phyloP scores from a whole-genome alignment of 53 echinoderm and acorn worm species.

The Mesocentrotus franciscanus region DNA sequence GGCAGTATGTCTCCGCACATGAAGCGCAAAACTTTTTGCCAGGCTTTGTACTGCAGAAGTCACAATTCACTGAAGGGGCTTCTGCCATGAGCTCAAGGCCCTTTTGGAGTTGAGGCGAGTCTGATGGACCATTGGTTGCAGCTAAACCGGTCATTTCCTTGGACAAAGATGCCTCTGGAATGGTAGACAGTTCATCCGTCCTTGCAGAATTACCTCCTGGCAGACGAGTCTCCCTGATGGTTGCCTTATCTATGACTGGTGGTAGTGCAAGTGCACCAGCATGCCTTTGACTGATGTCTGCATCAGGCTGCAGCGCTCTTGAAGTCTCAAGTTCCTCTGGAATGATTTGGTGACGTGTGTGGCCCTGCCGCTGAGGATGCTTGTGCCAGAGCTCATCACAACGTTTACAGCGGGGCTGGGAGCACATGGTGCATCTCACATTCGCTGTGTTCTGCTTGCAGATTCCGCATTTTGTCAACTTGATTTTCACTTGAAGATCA shows the following conservation, averaged over 20 bases:
- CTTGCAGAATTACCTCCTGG: neutral
- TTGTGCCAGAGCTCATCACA: slow-evolving; percentile 66
- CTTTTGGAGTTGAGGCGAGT: neutral
- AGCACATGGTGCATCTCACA: slow-evolving; percentile 43
- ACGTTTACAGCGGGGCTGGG: slow-evolving; percentile 42
- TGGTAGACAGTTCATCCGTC: neutral
- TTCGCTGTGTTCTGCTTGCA: slow-evolving; percentile 57
- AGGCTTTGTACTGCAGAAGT: slow-evolving; percentile 12
- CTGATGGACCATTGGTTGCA: neutral
- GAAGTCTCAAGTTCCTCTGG: slow-evolving; percentile 6
- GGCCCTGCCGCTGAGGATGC: slow-evolving; percentile 37
- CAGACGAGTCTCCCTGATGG: neutral
- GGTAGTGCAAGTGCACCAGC: neutral
- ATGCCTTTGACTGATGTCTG: neutral
- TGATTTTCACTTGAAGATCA: neutral
- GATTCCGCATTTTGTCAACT: slow-evolving; percentile 29
- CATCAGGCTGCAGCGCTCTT: neutral
- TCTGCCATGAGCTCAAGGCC: neutral
- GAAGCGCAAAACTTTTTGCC: neutral
- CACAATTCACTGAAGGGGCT: neutral
- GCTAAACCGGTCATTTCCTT: neutral
- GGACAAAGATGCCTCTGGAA: neutral
- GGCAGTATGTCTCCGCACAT: slow-evolving; percentile 54
- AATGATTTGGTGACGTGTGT: slow-evolving; percentile 25
- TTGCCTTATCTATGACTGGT: neutral